Base-by-base conservation (phyloP, 1,140 invertebrate genomes). In the Megalonaias nervosa region DNA sequence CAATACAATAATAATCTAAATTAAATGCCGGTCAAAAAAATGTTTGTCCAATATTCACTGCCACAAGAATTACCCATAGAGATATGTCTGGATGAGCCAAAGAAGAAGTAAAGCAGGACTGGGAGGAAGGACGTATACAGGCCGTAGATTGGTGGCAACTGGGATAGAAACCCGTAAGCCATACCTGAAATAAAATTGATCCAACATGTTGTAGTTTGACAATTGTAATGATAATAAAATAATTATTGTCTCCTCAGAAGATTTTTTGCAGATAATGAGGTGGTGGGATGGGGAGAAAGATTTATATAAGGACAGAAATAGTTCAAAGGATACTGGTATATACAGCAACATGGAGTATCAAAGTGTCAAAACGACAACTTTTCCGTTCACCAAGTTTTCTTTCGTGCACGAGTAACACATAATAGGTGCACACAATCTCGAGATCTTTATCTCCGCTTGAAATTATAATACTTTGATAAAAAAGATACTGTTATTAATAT, bases 61-160 rank as follows among this genome's bases (percentile, higher is more conserved):
- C 38, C 38, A 48, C 38, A 48, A 48, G 19, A 75, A 77, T 87
- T 85, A 91, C 90, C 90, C 21, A 90, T 81, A 12, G 90, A 91
- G 13, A 90, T 82, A 74, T 92, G 91, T 72, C 84, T 88, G 14
- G 91, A 92, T 1, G 90, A 89, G 19, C 92, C 92, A 59, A 92
- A 89, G 74, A 92, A 87, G 71, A 91, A 91, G 77, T 92, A 92
- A 12, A 92, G 67, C 0, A 92, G 68, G 1, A 91, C 89, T n/a
- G 90, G 90, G 68, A 92, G 88, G 76, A 92, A 92, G 12, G 90
- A 90, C 15, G 88, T 89, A 67, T 92, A 91, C 1, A 92, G 86
- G 19, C 91, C 91, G 80, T 87, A 89, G 12, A 91, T 85, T 55
- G 91, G 89, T 13, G 88, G 88, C 1, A 92, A 79, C 60, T 85